phyloP scores from a whole-genome alignment of 37 sponge, comb jelly and placozoan genomes.

The Petrosia ficiformis region DNA sequence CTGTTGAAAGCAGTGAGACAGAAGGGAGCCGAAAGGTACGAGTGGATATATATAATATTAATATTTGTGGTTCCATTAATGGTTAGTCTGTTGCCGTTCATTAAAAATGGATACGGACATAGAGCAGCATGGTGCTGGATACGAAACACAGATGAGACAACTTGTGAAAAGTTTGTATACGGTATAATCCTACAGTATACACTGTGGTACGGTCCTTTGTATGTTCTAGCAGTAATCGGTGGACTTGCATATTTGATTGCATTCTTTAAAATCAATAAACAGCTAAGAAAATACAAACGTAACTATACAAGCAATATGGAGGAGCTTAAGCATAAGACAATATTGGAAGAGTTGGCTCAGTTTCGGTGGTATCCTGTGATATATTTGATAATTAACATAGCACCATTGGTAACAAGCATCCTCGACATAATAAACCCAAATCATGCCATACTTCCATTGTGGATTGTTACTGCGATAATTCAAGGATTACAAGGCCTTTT shows the following conservation, averaged over 20 bases:
- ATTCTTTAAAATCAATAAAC: background rate
- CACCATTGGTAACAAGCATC: conserved; percentile 47
- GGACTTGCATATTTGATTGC: background rate
- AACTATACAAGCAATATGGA: background rate
- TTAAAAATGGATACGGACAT: conserved; percentile 15
- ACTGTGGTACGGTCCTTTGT: conserved; percentile 8
- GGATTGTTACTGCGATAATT: conserved; percentile 47
- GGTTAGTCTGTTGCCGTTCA: conserved; percentile 57
- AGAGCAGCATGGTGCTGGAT: conserved; percentile 24
- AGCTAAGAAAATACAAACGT: background rate
- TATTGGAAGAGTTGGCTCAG: conserved; percentile 34
- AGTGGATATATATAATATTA: background rate
- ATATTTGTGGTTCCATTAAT: conserved; percentile 36
- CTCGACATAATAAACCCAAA: background rate
- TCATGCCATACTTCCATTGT: conserved; percentile 24
- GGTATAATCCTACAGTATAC: conserved; percentile 6
- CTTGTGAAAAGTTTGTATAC: background rate
- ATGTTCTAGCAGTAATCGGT: background rate
- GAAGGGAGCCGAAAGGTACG: background rate
- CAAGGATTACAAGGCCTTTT: conserved; percentile 41
- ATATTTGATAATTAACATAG: conserved; percentile 46
- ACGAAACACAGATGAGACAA: background rate
- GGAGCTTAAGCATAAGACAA: background rate
- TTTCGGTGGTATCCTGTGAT: conserved; percentile 47
- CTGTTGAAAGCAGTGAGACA: background rate